phyloP scores from a whole-genome alignment of 2,797 vertebrate genomes.

The Hydrophis major region DNA sequence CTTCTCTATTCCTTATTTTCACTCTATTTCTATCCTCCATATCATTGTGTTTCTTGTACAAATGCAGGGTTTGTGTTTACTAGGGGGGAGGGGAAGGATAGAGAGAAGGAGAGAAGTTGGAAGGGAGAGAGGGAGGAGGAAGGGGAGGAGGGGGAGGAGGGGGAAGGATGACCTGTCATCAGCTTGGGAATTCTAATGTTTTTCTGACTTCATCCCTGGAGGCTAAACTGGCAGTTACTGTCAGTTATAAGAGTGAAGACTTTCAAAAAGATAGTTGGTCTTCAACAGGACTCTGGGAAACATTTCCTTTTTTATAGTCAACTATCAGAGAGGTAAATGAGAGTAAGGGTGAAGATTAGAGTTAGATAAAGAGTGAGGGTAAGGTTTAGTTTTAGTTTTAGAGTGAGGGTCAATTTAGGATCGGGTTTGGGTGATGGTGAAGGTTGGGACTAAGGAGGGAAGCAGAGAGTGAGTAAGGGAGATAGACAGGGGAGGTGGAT shows the following conservation, averaged over 20 bases:
- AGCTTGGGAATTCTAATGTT: background rate
- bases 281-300: background rate
- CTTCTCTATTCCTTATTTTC: background rate
- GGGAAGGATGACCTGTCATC: too few species aligned
- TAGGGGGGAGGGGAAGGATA: too few species aligned
- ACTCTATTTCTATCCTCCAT: background rate
- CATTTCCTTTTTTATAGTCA: background rate
- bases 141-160: rapidly evolving
- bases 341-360: background rate
- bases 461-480: background rate
- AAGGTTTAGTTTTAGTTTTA: background rate
- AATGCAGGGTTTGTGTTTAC: background rate
- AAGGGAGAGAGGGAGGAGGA: rapidly evolving
- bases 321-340: background rate
- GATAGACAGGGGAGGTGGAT: background rate
- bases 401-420: background rate
- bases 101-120: too few species aligned
- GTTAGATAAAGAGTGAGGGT: background rate
- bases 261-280: background rate
- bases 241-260: background rate
- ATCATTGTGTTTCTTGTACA: background rate
- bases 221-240: background rate
- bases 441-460: background rate
- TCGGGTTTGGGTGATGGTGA: background rate
- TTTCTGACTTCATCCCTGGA: background rate